Conservation (phyloP, 2,797 vertebrate species). For the Hydrophis major region DNA sequence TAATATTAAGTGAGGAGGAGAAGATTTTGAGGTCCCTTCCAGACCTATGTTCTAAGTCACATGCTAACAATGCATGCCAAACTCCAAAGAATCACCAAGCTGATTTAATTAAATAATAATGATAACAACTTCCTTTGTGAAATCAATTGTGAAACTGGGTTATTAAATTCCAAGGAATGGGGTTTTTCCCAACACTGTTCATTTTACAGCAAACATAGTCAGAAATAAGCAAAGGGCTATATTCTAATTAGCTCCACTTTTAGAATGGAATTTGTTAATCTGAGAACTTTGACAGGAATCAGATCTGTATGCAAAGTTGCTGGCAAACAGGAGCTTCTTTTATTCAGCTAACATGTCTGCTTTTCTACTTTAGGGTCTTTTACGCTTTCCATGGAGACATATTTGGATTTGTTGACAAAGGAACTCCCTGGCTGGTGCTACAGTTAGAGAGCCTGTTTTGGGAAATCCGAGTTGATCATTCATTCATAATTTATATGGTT, state of each 20-base stretch:
- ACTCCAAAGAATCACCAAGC: background rate
- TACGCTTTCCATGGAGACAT: background rate
- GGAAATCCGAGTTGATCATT: background rate
- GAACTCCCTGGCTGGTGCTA: background rate
- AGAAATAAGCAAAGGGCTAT: background rate
- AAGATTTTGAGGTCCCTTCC: no score
- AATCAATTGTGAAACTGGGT: background rate
- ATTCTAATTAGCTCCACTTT: background rate
- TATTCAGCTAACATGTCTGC: background rate
- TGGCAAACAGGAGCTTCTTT: background rate
- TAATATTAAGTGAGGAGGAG: background rate
- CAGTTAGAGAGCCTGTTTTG: background rate
- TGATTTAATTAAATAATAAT: conserved; percentile 15
- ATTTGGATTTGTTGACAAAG: background rate
- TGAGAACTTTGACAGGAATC: background rate
- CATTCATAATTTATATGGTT: background rate
- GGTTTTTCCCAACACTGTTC: background rate
- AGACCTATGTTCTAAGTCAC: background rate
- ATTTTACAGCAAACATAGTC: no score
- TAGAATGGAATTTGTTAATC: background rate
- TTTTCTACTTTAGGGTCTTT: background rate
- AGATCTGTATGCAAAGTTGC: background rate
- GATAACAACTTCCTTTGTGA: background rate
- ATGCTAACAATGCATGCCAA: background rate
- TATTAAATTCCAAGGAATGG: background rate